Percentiles rank a stretch among this genome's conserved stretches.
These are phyloP conservation scores for Rutpela maculata DNA, from an alignment of 2,888 invertebrate species.

Conservation along the genomic window DNA sequence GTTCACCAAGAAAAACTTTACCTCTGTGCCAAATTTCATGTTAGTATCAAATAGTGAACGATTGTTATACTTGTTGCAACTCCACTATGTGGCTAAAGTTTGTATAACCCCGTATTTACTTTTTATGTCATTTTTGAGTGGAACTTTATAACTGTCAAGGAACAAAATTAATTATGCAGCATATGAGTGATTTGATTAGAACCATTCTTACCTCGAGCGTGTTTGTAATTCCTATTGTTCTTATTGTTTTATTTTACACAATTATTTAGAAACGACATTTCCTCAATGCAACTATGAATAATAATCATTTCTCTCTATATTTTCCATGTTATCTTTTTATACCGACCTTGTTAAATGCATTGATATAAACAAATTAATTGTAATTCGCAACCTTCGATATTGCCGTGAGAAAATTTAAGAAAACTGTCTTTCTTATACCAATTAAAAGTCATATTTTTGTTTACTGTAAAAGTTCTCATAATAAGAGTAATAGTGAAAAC, in stretches of 20 bases:
- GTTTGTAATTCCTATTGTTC: not conserved
- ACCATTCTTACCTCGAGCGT: not conserved
- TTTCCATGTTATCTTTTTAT: constrained; percentile 11
- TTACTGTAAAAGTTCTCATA: not conserved
- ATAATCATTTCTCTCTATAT: not conserved
- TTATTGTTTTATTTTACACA: not conserved
- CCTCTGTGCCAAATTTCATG: too few species aligned
- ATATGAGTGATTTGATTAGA: not conserved
- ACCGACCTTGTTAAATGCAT: constrained; percentile 6
- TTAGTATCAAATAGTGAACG: too few species aligned
- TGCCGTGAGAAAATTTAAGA: not conserved
- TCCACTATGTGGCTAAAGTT: too few species aligned
- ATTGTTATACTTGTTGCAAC: too few species aligned
- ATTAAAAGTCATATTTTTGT: not conserved
- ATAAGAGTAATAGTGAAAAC: not conserved
- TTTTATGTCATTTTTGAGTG: not conserved
- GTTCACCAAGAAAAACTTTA: too few species aligned
- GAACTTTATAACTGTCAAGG: not conserved
- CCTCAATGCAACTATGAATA: constrained; percentile 18
- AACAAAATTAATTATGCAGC: not conserved
- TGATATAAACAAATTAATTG: constrained; percentile 10
- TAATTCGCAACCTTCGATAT: constrained; percentile 1
- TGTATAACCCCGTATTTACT: not conserved
- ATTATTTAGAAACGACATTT: not conserved
- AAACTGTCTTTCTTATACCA: not conserved